Conservation (phyloP, 2,797 vertebrate species). For the Arremon brunneinucha region DNA sequence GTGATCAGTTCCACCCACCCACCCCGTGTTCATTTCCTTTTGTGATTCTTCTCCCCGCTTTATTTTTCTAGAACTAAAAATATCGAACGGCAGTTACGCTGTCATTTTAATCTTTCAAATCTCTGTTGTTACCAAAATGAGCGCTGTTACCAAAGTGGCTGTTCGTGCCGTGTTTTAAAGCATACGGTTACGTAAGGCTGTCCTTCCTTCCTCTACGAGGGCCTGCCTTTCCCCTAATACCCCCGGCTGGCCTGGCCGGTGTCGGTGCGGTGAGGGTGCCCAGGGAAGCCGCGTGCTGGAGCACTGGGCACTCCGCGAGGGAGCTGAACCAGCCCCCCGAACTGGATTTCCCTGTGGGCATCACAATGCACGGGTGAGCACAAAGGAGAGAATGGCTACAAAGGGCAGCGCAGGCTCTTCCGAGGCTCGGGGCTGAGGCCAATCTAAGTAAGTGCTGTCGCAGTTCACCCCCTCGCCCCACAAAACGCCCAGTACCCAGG, state of each 20-base stretch:
- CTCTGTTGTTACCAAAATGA: not conserved
- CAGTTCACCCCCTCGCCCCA: accelerated
- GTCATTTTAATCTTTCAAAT: not conserved
- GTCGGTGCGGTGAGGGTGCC: not conserved
- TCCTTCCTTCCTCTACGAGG: not conserved
- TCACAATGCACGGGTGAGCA: not conserved
- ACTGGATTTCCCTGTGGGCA: not conserved
- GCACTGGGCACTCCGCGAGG: not conserved
- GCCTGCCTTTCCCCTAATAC: not conserved
- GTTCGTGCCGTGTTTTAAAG: not conserved
- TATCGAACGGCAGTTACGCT: not conserved
- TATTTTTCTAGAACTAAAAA: not conserved
- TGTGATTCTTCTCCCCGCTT: not conserved
- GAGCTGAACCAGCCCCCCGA: not conserved
- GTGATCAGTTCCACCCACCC: not conserved
- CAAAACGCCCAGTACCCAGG: not conserved
- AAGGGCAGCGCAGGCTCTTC: not conserved
- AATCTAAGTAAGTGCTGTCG: not conserved
- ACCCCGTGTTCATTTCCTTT: accelerated
- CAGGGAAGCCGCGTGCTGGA: not conserved
- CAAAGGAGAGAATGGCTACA: not conserved
- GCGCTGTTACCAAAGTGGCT: not conserved
- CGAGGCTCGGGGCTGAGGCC: not conserved
- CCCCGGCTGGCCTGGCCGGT: not conserved
- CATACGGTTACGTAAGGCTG: not conserved